phyloP scores from a whole-genome alignment of 1,140 invertebrate genomes.

The Whitmania pigra region DNA sequence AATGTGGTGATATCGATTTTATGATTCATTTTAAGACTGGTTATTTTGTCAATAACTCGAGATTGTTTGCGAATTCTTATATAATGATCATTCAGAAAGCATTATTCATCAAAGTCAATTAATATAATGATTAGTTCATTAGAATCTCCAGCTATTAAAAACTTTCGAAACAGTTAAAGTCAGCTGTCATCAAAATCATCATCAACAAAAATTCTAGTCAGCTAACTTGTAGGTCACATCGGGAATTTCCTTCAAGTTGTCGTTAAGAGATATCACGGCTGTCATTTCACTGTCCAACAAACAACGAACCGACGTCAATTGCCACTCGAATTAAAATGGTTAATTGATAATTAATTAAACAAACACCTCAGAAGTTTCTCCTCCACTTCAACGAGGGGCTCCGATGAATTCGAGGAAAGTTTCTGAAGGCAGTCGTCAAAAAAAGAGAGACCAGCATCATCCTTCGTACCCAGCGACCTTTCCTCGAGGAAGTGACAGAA shows the following conservation, averaged over 20 bases:
- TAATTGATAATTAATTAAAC: neutral
- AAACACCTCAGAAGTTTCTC: constrained; percentile 4
- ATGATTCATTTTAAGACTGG: too few relatives aligned
- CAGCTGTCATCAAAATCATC: too few relatives aligned
- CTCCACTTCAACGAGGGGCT: neutral
- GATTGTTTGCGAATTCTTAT: too few relatives aligned
- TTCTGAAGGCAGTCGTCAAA: constrained; percentile 7
- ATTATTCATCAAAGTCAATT: too few relatives aligned
- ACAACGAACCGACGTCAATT: neutral
- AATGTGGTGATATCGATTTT: too few relatives aligned
- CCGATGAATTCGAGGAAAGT: neutral
- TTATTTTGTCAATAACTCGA: too few relatives aligned
- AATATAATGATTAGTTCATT: too few relatives aligned
- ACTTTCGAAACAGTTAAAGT: too few relatives aligned
- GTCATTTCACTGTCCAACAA: neutral
- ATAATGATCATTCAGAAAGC: too few relatives aligned
- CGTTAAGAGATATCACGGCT: neutral
- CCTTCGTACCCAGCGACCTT: neutral
- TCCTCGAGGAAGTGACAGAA: constrained; percentile 4
- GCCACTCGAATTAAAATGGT: neutral
- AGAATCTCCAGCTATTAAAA: too few relatives aligned
- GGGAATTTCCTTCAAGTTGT: constrained; percentile 1
- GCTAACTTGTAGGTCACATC: neutral
- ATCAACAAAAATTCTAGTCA: neutral
- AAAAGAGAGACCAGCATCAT: neutral